These are phyloP conservation scores for Sicus ferrugineus DNA, from an alignment of 2,888 invertebrate species.

Conservation along the genomic window DNA sequence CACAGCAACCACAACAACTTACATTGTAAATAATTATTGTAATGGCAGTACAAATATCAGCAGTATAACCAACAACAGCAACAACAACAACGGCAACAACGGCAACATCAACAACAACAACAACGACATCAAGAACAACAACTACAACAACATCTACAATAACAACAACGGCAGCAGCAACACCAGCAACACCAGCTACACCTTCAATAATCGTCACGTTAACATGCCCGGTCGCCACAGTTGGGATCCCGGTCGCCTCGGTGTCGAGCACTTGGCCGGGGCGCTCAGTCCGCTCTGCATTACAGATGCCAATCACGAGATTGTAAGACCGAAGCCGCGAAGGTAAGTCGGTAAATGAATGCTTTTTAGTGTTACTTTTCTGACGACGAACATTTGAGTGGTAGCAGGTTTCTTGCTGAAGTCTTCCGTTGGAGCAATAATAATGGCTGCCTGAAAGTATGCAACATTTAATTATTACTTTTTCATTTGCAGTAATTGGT, in stretches of 20 bases:
- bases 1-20: slow-evolving; percentile 25
- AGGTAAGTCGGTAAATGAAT: slow-evolving; percentile 68
- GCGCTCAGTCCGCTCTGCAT: slow-evolving; percentile 73
- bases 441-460: not conserved
- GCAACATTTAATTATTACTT: not conserved
- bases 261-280: slow-evolving; percentile 70
- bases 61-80: slow-evolving; percentile 40
- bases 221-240: slow-evolving; percentile 62
- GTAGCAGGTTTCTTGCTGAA: slow-evolving; percentile 5
- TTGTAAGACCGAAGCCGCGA: slow-evolving; percentile 84
- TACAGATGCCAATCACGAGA: slow-evolving; percentile 82
- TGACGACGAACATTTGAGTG: too few relatives aligned
- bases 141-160: slow-evolving; percentile 24
- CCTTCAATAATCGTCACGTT: not conserved
- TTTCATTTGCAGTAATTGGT: not conserved
- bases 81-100: slow-evolving; percentile 25
- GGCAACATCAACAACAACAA: slow-evolving; percentile 27
- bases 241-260: slow-evolving; percentile 65
- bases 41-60: slow-evolving; percentile 43
- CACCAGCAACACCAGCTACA: slow-evolving; percentile 21
- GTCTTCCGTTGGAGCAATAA: slow-evolving; percentile 7
- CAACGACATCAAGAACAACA: too few relatives aligned
- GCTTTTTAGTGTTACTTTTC: not conserved
- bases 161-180: slow-evolving; percentile 31
- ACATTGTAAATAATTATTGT: slow-evolving; percentile 26